phyloP scores from a whole-genome alignment of 2,888 invertebrate genomes.

The Agrotis puta region DNA sequence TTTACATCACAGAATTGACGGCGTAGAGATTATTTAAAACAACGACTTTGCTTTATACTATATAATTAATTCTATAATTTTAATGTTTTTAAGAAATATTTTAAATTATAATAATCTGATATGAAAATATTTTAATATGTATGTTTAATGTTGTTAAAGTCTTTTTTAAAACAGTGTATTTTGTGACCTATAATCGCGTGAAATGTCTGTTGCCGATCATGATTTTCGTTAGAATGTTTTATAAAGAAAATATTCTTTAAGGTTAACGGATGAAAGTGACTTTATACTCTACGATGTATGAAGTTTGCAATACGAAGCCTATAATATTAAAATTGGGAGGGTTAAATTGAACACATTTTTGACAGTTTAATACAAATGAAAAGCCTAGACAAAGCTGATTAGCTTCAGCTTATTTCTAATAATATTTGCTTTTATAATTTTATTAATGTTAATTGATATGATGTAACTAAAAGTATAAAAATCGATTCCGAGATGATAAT shows the following conservation, averaged over 20 bases:
- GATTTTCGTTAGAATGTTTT: background rate
- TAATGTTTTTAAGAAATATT: conserved; percentile 67
- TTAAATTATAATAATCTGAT: conserved; percentile 43
- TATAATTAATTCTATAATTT: conserved; percentile 81
- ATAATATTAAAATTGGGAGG: background rate
- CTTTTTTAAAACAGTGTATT: background rate
- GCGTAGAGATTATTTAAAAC: conserved; percentile 89
- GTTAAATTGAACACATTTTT: background rate
- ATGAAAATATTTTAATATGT: conserved; percentile 37
- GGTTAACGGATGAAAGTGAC: conserved; percentile 14
- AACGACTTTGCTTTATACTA: conserved; percentile 78
- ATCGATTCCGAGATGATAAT: conserved; percentile 81
- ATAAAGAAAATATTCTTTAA: background rate
- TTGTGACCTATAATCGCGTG: conserved; percentile 7
- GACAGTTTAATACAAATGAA: conserved; percentile 1
- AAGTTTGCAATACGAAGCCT: conserved; percentile 21
- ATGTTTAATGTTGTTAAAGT: conserved; percentile 14
- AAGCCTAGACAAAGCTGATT: conserved; percentile 5
- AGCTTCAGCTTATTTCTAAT: background rate
- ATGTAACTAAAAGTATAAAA: conserved; percentile 24
- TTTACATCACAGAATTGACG: conserved; percentile 90
- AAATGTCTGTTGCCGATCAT: background rate
- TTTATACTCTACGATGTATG: conserved; percentile 32
- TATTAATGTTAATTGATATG: background rate
- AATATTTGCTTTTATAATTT: background rate